Evolutionary conservation across 2,797 vertebrate species (phyloP), one percentile per base, ranked within the genome.

Genomic region (Emydoidea blandingii): DNA sequence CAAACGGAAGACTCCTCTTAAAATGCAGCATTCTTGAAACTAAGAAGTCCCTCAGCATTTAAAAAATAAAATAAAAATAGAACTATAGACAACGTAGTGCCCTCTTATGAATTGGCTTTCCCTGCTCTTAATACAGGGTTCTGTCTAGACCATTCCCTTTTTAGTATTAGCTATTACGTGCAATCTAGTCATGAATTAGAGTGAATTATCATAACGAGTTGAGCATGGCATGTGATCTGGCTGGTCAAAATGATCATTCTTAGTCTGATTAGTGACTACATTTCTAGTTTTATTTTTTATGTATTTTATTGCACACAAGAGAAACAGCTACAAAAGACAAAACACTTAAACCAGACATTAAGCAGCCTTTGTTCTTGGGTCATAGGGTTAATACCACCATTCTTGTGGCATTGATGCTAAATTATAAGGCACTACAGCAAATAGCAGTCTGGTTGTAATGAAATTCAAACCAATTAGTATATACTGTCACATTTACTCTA

Each of bases 291-390:
- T 83, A 2, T 52, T 15, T 15, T 78, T n/a, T 78, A 82, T n/a
- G 41, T 53, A 85, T n/a, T 29, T 90, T 83, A 74, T 37, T 83
- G 21, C 27, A 72, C 19, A 41, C 19, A 41, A 41, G 65, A 72
- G 37, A 72, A 41, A 41, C 14, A 9, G 53, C 54, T 16, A 59
- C 15, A 72, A 81, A 68, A 87, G 25, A 7, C 29, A 57, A 87
- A 3, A 41, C 25, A 91, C 5, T 6, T 41, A 14, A 29, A 37
- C 50, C 5, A 19, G 27, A 82, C 10, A 49, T 78, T 5, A 10
- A 25, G 21, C 37, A 72, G 52, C 0, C 0, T 62, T 34, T 91
- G 56, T 16, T 41, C 31, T 78, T 59, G 19, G 12, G 18, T n/a
- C 37, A 56, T 11, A 52, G 8, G 49, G 56, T 31, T 29, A 59